Evolutionary conservation across 2,888 invertebrate species (phyloP).

Genomic region (Ophion ventricosus): DNA sequence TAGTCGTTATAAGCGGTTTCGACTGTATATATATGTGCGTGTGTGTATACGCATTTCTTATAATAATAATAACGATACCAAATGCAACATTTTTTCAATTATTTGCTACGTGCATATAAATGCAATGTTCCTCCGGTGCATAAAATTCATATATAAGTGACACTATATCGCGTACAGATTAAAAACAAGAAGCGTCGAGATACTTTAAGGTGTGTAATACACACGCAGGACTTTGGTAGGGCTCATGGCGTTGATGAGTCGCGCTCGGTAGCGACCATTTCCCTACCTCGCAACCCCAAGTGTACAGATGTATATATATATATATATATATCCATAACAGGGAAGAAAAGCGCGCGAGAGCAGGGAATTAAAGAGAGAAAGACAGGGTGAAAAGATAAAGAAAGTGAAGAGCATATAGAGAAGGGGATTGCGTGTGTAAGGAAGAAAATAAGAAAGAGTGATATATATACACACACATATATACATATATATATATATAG

Average conservation of each 20-base stretch:
- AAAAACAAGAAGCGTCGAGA: conserved; percentile 48
- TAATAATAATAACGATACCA: too few species aligned
- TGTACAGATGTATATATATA: conserved; percentile 65
- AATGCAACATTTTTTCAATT: too few species aligned
- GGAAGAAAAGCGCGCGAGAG: conserved; percentile 42
- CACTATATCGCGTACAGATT: not conserved
- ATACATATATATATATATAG: conserved; percentile 31
- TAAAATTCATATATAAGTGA: too few species aligned
- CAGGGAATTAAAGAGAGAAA: not conserved
- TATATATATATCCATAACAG: conserved; percentile 66
- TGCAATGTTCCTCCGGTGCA: too few species aligned
- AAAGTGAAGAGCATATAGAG: conserved; percentile 52
- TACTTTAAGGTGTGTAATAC: not conserved
- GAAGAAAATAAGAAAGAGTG: conserved; percentile 55
- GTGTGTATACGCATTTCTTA: too few species aligned
- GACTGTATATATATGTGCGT: too few species aligned
- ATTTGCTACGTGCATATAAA: too few species aligned
- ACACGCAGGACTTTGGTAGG: conserved; percentile 15
- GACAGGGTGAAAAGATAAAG: conserved; percentile 36
- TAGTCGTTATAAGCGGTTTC: too few species aligned
- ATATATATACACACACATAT: not conserved
- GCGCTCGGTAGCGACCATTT: conserved; percentile 12
- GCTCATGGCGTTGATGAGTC: conserved; percentile 55
- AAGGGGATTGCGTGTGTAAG: conserved; percentile 48
- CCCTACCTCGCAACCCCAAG: not conserved